Conservation (phyloP, 2,888 invertebrate genomes). For the Catocala fraxini region DNA sequence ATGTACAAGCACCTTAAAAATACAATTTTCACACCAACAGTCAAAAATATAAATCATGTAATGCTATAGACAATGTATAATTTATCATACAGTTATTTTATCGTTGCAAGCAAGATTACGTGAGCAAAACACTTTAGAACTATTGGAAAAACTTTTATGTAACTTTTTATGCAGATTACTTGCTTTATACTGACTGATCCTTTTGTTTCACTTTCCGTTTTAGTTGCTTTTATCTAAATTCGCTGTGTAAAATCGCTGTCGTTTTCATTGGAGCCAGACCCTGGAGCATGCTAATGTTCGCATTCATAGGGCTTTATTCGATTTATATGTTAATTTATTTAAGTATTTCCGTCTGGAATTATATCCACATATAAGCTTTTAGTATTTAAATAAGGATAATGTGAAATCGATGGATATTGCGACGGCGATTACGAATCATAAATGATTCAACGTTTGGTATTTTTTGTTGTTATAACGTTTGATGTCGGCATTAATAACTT, state of each 20-base stretch:
- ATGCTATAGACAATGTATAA: too few species aligned
- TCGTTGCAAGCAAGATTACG: too few species aligned
- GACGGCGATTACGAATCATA: slow-evolving; percentile 19
- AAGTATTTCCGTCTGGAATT: slow-evolving; percentile 36
- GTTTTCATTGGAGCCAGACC: slow-evolving; percentile 21
- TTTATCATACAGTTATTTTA: too few species aligned
- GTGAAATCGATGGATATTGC: slow-evolving; percentile 30
- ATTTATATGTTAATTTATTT: slow-evolving; percentile 53
- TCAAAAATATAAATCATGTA: too few species aligned
- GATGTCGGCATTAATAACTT: background rate
- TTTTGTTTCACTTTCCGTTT: too few species aligned
- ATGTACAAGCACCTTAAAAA: too few species aligned
- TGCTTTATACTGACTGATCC: too few species aligned
- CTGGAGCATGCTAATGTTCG: slow-evolving; percentile 29
- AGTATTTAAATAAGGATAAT: slow-evolving; percentile 36
- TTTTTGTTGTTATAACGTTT: background rate
- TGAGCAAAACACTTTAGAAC: too few species aligned
- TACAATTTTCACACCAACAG: too few species aligned
- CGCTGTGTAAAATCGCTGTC: slow-evolving; percentile 9
- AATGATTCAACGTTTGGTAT: slow-evolving; percentile 25
- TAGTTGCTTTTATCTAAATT: background rate
- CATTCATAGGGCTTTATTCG: slow-evolving; percentile 36
- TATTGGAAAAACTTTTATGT: too few species aligned
- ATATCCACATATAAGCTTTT: slow-evolving; percentile 39
- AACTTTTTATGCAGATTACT: too few species aligned